Conservation (phyloP, 2,888 invertebrate genomes). For the Ferrisia virgata region DNA sequence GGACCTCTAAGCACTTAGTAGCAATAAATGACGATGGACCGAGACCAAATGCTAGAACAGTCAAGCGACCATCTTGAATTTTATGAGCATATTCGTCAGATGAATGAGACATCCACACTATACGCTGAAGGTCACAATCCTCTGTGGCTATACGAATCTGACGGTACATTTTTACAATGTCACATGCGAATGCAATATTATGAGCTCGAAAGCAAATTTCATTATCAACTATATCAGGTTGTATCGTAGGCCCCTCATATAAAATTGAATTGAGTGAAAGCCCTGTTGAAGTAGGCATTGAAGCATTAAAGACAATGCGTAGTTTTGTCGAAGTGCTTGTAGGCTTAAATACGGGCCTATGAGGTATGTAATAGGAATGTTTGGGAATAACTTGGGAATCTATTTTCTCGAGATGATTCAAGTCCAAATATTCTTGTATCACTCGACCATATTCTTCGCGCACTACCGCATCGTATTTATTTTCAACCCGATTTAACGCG, state of each 20-base stretch:
- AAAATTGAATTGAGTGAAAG: slow-evolving; percentile 12
- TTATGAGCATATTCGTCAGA: neutral
- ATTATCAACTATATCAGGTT: neutral
- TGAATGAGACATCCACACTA: slow-evolving; percentile 7
- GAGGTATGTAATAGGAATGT: neutral
- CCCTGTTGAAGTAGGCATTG: neutral
- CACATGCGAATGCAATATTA: neutral
- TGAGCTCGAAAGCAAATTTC: neutral
- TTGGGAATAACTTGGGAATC: neutral
- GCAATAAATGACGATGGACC: neutral
- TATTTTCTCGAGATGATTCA: neutral
- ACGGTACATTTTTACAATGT: slow-evolving; percentile 32
- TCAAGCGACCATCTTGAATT: neutral
- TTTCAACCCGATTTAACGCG: neutral
- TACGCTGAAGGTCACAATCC: neutral
- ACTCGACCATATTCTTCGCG: neutral
- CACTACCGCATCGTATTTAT: neutral
- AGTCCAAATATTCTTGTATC: neutral
- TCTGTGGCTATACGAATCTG: neutral
- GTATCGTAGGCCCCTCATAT: neutral
- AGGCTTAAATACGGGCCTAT: neutral
- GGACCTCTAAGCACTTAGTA: neutral
- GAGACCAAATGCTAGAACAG: neutral
- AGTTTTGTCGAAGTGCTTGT: neutral
- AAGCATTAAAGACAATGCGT: slow-evolving; percentile 9